A percentile compares a stretch with the other conserved stretches of the same genome.
These are phyloP conservation scores for Porites lobata DNA, from an alignment of 92 coral and sea anemone genomes.

Conservation along the genomic window DNA sequence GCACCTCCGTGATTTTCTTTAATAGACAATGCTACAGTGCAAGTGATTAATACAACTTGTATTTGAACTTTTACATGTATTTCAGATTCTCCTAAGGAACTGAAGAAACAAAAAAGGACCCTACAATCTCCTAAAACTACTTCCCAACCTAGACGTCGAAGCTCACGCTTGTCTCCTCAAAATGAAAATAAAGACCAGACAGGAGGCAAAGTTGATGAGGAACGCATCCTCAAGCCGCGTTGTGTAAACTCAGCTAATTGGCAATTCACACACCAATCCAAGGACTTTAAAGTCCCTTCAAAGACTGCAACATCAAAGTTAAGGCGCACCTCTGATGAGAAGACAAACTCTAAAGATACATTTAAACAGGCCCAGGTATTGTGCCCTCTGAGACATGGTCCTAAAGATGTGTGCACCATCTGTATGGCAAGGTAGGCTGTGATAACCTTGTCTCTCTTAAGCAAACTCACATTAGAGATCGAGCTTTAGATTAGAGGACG, in stretches of 20 bases:
- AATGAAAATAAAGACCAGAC: slow-evolving; percentile 58
- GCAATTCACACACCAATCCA: slow-evolving; percentile 73
- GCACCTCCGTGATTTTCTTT: no score
- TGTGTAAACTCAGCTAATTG: slow-evolving; percentile 68
- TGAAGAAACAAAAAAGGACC: slow-evolving; percentile 47
- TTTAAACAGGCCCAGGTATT: slow-evolving; percentile 56
- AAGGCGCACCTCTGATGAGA: slow-evolving; percentile 35
- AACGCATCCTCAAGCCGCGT: slow-evolving; percentile 69
- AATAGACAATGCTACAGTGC: no score
- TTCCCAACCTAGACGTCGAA: slow-evolving; percentile 74
- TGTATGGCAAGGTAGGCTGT: slow-evolving; percentile 84
- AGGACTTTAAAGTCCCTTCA: slow-evolving; percentile 74
- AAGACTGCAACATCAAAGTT: slow-evolving; percentile 65
- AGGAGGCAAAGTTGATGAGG: slow-evolving; percentile 30
- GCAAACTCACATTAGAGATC: no score
- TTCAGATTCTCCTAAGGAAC: slow-evolving; percentile 73
- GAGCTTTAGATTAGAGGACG: no score
- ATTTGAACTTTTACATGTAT: background rate
- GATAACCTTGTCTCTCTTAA: background rate
- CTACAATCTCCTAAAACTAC: slow-evolving; percentile 61
- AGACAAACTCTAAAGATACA: slow-evolving; percentile 39
- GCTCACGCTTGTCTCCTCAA: slow-evolving; percentile 83
- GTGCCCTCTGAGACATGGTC: slow-evolving; percentile 80
- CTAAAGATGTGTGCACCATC: slow-evolving; percentile 80
- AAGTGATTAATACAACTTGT: background rate